Evolutionary conservation across 2,797 vertebrate species (phyloP).

Genomic region (Allobates femoralis): DNA sequence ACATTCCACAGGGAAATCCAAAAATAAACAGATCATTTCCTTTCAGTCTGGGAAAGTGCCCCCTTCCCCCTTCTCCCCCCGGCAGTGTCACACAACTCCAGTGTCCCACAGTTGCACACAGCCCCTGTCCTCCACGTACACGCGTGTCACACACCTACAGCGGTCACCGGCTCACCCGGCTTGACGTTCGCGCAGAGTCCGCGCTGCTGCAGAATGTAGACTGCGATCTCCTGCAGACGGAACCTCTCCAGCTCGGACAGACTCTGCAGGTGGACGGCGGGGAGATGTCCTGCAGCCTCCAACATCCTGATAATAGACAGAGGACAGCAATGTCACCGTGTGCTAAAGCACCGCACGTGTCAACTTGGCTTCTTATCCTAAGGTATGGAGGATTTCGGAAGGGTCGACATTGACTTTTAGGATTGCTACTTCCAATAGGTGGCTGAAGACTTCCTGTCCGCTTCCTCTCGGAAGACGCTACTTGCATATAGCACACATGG

Average conservation of each 20-base stretch:
- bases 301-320: slow-evolving; percentile 67
- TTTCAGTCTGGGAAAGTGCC: slow-evolving; percentile 37
- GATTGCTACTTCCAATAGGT: too few relatives aligned
- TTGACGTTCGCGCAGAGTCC: slow-evolving; percentile 78
- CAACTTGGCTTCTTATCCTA: too few relatives aligned
- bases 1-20: slow-evolving; percentile 35
- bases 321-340: background rate
- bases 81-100: background rate
- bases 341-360: background rate
- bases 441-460: background rate
- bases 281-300: slow-evolving; percentile 76
- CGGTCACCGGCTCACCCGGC: slow-evolving; percentile 15
- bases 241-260: slow-evolving; percentile 92
- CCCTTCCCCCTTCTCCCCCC: background rate
- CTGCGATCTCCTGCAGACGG: slow-evolving; percentile 84
- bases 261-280: slow-evolving; percentile 85
- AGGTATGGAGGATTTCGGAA: too few relatives aligned
- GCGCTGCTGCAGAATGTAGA: slow-evolving; percentile 80
- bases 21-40: slow-evolving; percentile 54
- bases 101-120: background rate
- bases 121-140: too few relatives aligned
- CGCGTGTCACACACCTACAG: too few relatives aligned
- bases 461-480: too few relatives aligned
- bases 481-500: too few relatives aligned
- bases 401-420: too few relatives aligned